phyloP scores from a whole-genome alignment of 37 sponge, comb jelly and placozoan genomes.

The Crambe crambe region DNA sequence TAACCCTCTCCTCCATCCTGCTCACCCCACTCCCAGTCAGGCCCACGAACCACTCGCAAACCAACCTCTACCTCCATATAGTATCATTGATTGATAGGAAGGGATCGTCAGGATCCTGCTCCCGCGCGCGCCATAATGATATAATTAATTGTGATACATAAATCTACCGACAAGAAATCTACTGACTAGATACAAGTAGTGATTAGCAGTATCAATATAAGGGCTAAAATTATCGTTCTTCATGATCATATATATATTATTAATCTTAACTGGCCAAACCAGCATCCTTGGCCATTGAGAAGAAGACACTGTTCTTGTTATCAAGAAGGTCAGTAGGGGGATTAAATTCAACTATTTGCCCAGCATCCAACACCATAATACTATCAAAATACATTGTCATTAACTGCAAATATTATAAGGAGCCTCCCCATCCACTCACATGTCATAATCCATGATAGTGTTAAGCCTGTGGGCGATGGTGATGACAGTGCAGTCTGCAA shows the following conservation, averaged over 20 bases:
- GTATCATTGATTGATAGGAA: no score
- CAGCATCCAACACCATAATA: slow-evolving; percentile 87
- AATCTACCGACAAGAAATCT: no score
- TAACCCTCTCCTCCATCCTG: slow-evolving; percentile 88
- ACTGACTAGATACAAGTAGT: no score
- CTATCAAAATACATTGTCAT: no score
- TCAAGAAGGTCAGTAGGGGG: slow-evolving; percentile 72
- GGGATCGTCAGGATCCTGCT: no score
- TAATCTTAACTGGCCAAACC: slow-evolving; percentile 47
- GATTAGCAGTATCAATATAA: no score
- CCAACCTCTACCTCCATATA: slow-evolving; percentile 63
- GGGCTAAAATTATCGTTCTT: no score
- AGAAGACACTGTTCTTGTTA: slow-evolving; percentile 68
- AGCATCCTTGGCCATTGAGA: slow-evolving; percentile 89
- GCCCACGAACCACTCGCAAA: slow-evolving; percentile 84
- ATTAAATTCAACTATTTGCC: slow-evolving; percentile 84
- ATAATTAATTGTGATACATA: no score
- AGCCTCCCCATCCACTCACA: no score
- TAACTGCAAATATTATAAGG: no score
- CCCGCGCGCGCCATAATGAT: no score
- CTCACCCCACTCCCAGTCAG: slow-evolving; percentile 85
- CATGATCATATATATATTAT: no score
- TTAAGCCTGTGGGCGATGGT: slow-evolving; percentile 98
- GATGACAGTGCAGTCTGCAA: slow-evolving; percentile 91
- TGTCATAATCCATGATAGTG: slow-evolving; percentile 96